These are phyloP conservation scores for Gambusia affinis DNA, from an alignment of 2,113 vertebrate genomes.

Conservation along the genomic window DNA sequence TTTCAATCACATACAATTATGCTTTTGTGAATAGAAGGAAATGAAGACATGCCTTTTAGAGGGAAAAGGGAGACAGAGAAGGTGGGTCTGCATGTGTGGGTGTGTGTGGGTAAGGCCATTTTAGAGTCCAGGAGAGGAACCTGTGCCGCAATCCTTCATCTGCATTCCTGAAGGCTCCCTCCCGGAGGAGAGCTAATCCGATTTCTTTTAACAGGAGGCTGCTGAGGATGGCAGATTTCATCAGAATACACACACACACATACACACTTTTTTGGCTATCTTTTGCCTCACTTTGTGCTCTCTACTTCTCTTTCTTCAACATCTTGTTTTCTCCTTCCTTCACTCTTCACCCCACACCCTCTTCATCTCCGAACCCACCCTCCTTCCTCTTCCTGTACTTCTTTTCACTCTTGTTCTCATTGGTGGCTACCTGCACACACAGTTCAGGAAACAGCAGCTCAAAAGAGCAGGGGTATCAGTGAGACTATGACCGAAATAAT, in stretches of 20 bases:
- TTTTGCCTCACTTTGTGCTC: conserved; percentile 6
- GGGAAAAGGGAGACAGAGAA: conserved; percentile 11
- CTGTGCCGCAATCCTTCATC: conserved; percentile 72
- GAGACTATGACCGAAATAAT: conserved; percentile 24
- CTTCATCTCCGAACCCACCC: conserved; percentile 56
- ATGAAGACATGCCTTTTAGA: conserved; percentile 59
- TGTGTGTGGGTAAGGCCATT: conserved; percentile 19
- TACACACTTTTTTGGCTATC: conserved; percentile 39
- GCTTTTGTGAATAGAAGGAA: conserved; percentile 65
- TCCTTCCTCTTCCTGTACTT: conserved; percentile 26
- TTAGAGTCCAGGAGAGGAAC: conserved; percentile 63
- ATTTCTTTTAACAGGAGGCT: conserved; percentile 75
- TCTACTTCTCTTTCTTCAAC: conserved; percentile 23
- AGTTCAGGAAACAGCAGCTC: conserved; percentile 42
- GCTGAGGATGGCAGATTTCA: conserved; percentile 80
- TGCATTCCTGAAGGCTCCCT: conserved; percentile 77
- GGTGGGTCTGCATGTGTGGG: conserved; percentile 9
- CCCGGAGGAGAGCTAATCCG: conserved; percentile 77
- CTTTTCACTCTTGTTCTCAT: conserved; percentile 51
- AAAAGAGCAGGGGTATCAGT: conserved; percentile 44
- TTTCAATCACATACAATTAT: conserved; percentile 41
- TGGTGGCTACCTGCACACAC: conserved; percentile 37
- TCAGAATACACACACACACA: conserved; percentile 51
- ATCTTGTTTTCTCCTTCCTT: conserved; percentile 24
- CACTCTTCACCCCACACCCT: conserved; percentile 27